Conservation (phyloP, 2,888 invertebrate genomes). For the Crocallis elinguaria region DNA sequence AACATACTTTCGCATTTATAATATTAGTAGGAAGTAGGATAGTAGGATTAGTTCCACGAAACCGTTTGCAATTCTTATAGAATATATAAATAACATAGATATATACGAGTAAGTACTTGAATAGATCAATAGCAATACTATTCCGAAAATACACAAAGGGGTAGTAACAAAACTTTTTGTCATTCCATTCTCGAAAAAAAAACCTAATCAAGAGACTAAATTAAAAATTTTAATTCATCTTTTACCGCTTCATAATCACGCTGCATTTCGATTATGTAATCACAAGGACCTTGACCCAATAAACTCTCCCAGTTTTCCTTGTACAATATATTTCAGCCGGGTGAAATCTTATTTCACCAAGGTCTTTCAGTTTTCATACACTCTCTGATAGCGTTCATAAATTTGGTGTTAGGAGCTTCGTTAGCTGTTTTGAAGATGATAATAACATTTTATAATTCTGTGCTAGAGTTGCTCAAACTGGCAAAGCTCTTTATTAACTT, state of each 20-base stretch:
- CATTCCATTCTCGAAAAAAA: too few relatives aligned
- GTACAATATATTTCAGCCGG: constrained; percentile 12
- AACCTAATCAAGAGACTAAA: neutral
- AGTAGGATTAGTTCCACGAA: too few relatives aligned
- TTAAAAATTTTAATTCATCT: neutral
- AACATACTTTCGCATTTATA: too few relatives aligned
- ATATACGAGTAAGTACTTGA: too few relatives aligned
- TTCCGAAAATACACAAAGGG: too few relatives aligned
- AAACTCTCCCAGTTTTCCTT: constrained; percentile 15
- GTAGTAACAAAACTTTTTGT: too few relatives aligned
- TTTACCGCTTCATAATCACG: constrained; percentile 9
- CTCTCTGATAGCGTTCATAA: constrained; percentile 11
- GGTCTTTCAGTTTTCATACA: constrained; percentile 17
- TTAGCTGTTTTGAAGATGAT: neutral
- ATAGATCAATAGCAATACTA: too few relatives aligned
- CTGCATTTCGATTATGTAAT: constrained; percentile 18
- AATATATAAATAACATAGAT: too few relatives aligned
- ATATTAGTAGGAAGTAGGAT: too few relatives aligned
- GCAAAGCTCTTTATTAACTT: too few relatives aligned
- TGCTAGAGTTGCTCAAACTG: too few relatives aligned
- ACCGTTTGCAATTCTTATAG: too few relatives aligned
- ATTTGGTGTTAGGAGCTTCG: constrained; percentile 1
- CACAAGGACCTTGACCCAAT: constrained; percentile 18
- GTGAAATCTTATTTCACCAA: constrained; percentile 15
- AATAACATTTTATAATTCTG: neutral